Conservation (phyloP, 2,113 vertebrate genomes). For the Larimichthys crocea region DNA sequence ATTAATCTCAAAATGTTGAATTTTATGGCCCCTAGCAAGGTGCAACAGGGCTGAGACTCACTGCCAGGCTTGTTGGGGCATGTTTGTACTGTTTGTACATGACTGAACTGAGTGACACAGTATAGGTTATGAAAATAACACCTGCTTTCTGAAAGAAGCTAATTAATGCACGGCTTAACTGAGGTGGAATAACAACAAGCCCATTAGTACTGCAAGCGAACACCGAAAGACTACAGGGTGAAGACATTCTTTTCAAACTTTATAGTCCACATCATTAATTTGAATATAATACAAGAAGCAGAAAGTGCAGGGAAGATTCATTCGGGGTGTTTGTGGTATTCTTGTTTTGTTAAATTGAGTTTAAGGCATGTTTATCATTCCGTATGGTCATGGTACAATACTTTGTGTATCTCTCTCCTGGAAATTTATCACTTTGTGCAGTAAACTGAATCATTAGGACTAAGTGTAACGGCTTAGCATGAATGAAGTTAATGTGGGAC, state of each 20-base stretch:
- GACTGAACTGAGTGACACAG: constrained; percentile 58
- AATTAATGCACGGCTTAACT: constrained; percentile 63
- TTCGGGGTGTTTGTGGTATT: background rate
- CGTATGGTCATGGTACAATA: background rate
- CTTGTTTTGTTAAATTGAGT: background rate
- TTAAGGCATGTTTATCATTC: background rate
- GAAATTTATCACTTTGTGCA: background rate
- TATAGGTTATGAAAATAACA: constrained; percentile 63
- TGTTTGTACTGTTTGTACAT: constrained; percentile 66
- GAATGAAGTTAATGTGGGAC: constrained; percentile 28
- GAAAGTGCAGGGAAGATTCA: background rate
- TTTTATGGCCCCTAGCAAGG: constrained; percentile 44
- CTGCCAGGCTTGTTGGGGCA: constrained; percentile 39
- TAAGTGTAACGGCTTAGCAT: constrained; percentile 3
- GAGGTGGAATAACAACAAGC: constrained; percentile 60
- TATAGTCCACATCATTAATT: constrained; percentile 48
- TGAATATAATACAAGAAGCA: constrained; percentile 25
- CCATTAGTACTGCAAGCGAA: constrained; percentile 53
- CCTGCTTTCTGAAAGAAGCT: constrained; percentile 60
- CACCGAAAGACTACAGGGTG: constrained; percentile 36
- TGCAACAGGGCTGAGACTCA: constrained; percentile 35
- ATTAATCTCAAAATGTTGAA: constrained; percentile 35
- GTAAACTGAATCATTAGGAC: constrained; percentile 7
- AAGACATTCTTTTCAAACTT: constrained; percentile 33
- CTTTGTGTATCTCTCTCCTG: constrained; percentile 12